These are phyloP conservation scores for Benitochromis conjunctus DNA, from an alignment of 2,113 vertebrate genomes.

Conservation along the genomic window DNA sequence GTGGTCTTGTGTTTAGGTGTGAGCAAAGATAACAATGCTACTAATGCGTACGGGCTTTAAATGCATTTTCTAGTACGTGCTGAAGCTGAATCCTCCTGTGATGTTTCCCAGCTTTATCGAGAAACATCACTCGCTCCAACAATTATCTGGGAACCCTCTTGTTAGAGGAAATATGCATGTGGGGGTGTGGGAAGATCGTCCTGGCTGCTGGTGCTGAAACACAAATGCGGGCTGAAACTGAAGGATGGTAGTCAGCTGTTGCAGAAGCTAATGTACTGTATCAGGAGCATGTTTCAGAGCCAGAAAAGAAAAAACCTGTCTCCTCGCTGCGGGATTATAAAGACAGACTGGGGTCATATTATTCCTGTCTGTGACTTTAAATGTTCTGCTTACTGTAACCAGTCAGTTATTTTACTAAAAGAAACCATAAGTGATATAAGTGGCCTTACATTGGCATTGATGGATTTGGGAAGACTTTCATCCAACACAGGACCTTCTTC, in stretches of 20 bases:
- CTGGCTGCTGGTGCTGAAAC: constrained; percentile 8
- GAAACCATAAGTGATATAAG: not conserved
- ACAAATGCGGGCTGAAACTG: not conserved
- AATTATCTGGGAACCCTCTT: constrained; percentile 20
- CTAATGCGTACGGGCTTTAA: not conserved
- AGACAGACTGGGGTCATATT: not conserved
- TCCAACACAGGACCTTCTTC: constrained; percentile 88
- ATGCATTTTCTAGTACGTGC: not conserved
- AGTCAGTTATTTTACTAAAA: not conserved
- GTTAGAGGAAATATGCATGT: constrained; percentile 30
- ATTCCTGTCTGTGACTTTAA: not conserved
- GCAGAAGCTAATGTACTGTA: constrained; percentile 9
- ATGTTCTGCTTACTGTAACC: not conserved
- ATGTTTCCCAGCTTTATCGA: not conserved
- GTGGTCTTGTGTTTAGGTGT: not conserved
- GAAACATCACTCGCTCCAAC: not conserved
- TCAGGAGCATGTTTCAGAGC: not conserved
- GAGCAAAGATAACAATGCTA: not conserved
- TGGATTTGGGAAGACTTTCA: constrained; percentile 77
- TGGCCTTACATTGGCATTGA: constrained; percentile 85
- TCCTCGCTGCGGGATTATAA: not conserved
- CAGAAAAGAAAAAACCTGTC: not conserved
- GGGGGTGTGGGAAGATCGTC: constrained; percentile 59
- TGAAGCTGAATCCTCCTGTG: not conserved
- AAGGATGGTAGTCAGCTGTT: constrained; percentile 62